Evolutionary conservation across 2,113 vertebrate genomes (phyloP), one percentile per base, ranked within the genome.

Genomic region (Coptodon bakossiorum): DNA sequence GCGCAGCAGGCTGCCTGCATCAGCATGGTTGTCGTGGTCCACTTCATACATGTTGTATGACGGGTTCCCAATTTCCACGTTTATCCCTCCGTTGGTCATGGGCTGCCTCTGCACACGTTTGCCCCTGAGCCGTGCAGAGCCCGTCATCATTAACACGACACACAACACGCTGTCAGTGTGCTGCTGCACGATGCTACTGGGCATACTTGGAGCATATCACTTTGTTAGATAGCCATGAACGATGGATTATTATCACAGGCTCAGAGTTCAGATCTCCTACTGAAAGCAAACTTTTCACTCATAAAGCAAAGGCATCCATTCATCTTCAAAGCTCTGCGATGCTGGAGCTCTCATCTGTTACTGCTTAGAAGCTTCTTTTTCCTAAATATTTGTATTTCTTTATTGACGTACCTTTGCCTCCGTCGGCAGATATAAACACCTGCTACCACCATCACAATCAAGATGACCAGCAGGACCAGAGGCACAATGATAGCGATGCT

Each of bases 31-130:
- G 93, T 98, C 97, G n/a, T 98, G 98, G 88, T 98, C 98, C 90
- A 99, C 97, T 90, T 99, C 99, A 90, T 99, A 99, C 99, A 99
- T 99, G 94, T 99, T 99, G 93, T 99, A 99, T 6, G 99, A 98
- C 5, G 99, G 99, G 94, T 99, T 99, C 73, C 99, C 99, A 10
- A 99, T 99, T 96, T 99, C 99, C 91, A 99, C 98, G 50, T 98
- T 99, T 84, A 99, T 97, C 89, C 98, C 98, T 93, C 99, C 99
- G 85, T 99, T 99, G 76, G 98, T 97, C 95, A 99, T 98, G 54
- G 99, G 99, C 84, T 99, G 98, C 93, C 99, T 97, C 96, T 98
- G 97, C 68, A 98, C 98, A 40, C 97, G 97, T 95, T 99, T 99
- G 83, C 98, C 98, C 95, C 99, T 99, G 89, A 11, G 94, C 89